A percentile compares a stretch with the other conserved stretches of the same genome.
Evolutionary conservation across 2,888 invertebrate genomes (phyloP).

Genomic region (Sipha maydis): DNA sequence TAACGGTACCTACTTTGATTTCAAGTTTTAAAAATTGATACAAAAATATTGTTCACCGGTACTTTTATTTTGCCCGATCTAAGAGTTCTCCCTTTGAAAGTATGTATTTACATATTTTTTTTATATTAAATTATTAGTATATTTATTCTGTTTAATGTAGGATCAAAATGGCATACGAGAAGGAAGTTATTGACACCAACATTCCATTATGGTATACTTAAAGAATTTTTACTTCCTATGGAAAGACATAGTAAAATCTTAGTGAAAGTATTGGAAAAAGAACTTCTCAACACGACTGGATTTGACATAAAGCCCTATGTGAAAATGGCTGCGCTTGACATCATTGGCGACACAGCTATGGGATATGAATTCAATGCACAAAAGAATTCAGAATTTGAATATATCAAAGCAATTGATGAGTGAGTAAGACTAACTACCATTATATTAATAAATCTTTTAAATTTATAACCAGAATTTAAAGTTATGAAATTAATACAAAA

Average conservation of each 20-base stretch:
- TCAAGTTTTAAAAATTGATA: too few relatives aligned
- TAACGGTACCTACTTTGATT: too few relatives aligned
- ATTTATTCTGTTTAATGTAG: conserved; percentile 66
- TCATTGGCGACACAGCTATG: conserved; percentile 68
- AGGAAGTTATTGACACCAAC: conserved; percentile 68
- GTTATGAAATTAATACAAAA: background rate
- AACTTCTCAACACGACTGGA: conserved; percentile 65
- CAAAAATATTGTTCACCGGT: too few relatives aligned
- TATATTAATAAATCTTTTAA: background rate
- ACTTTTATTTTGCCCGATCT: too few relatives aligned
- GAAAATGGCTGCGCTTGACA: conserved; percentile 67
- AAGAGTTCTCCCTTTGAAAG: too few relatives aligned
- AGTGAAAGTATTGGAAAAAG: conserved; percentile 66
- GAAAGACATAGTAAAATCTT: conserved; percentile 66
- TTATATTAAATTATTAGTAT: background rate
- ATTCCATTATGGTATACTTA: conserved; percentile 67
- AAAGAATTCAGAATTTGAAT: conserved; percentile 67
- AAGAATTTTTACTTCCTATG: conserved; percentile 66
- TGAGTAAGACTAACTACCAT: conserved; percentile 64
- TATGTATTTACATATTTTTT: too few relatives aligned
- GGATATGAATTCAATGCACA: conserved; percentile 68
- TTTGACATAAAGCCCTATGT: conserved; percentile 67
- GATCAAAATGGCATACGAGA: conserved; percentile 69
- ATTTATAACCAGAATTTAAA: background rate
- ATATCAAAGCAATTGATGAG: conserved; percentile 68